Percentiles rank a stretch among this genome's conserved stretches.
Conservation (phyloP, 2,797 vertebrate genomes). For the Vultur gryphus region DNA sequence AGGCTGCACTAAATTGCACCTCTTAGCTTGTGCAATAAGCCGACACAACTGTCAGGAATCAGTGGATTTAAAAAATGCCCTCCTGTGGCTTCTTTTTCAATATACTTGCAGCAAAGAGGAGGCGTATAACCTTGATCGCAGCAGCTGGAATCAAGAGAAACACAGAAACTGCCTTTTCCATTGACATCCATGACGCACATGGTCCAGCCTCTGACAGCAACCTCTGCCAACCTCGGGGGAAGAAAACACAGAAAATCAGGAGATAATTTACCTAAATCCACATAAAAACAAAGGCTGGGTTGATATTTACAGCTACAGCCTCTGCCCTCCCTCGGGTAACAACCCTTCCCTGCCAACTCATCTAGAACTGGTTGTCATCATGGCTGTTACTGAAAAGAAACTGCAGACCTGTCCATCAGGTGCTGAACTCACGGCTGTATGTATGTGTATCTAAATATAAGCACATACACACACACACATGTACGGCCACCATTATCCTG, state of each 20-base stretch:
- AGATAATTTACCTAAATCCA: neutral
- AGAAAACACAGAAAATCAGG: neutral
- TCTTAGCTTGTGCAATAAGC: neutral
- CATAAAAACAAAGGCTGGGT: neutral
- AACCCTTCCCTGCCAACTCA: neutral
- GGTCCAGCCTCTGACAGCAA: neutral
- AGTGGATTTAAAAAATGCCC: neutral
- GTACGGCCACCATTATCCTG: neutral
- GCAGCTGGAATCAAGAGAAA: neutral
- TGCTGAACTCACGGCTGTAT: neutral
- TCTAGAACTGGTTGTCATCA: neutral
- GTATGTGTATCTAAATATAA: neutral
- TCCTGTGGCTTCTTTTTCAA: neutral
- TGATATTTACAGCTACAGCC: neutral
- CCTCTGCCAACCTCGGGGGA: neutral
- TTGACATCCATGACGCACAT: neutral
- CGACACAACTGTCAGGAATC: neutral
- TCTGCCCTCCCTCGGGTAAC: neutral
- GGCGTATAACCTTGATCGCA: neutral
- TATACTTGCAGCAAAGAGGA: neutral
- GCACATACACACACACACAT: no score
- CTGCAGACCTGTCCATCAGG: neutral
- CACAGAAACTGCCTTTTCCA: neutral
- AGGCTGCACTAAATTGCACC: neutral
- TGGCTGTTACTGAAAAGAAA: neutral